Percentiles rank a stretch among this genome's conserved stretches.
Evolutionary conservation across 2,797 vertebrate genomes (phyloP).

Genomic region (Ctenochaetus hawaiiensis): DNA sequence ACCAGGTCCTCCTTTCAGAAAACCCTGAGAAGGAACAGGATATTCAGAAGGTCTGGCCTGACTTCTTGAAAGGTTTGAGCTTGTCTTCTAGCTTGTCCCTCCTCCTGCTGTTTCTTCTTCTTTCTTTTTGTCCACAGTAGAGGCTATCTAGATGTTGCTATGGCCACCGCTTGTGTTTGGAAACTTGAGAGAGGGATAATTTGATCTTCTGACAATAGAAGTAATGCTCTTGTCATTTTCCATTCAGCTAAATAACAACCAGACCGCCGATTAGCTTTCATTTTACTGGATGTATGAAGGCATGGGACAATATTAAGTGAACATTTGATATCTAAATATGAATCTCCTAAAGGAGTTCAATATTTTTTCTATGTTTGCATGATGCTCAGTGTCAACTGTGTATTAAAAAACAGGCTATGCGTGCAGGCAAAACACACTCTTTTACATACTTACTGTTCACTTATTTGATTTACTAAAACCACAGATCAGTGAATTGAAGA

Average conservation of each 20-base stretch:
- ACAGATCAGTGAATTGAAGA: neutral
- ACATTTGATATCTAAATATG: neutral
- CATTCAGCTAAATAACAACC: slow-evolving; percentile 33
- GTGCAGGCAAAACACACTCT: neutral
- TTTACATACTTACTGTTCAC: neutral
- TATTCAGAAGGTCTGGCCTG: slow-evolving; percentile 23
- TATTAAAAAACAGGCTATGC: neutral
- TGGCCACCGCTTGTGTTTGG: slow-evolving; percentile 33
- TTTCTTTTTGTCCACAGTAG: slow-evolving; percentile 6
- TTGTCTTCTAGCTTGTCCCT: slow-evolving; percentile 23
- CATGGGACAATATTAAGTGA: neutral
- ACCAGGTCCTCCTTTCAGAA: neutral
- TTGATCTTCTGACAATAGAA: slow-evolving; percentile 40
- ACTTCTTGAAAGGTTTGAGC: slow-evolving; percentile 67
- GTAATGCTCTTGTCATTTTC: slow-evolving; percentile 57
- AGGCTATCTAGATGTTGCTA: slow-evolving; percentile 36
- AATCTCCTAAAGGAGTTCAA: neutral
- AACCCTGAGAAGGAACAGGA: slow-evolving; percentile 18
- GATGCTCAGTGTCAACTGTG: neutral
- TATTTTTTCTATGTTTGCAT: neutral
- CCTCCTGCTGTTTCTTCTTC: slow-evolving; percentile 15
- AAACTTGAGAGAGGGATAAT: slow-evolving; percentile 45
- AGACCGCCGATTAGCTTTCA: slow-evolving; percentile 21
- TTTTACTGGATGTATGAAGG: slow-evolving; percentile 9
- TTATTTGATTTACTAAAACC: neutral